Base-by-base conservation (phyloP, 2,888 invertebrate genomes). In the Fabriciana adippe region DNA sequence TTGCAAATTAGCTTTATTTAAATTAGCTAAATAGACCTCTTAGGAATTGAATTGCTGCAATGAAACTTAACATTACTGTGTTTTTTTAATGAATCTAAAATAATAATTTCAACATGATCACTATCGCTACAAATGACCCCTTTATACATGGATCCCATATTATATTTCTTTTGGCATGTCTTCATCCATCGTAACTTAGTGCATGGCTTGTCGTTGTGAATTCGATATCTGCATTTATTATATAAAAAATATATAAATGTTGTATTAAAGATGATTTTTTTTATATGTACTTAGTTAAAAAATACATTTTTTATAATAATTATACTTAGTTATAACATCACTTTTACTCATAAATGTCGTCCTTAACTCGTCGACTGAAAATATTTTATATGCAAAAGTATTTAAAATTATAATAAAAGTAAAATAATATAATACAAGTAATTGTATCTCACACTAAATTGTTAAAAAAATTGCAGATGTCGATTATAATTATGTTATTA, bases 181-280 rank as follows among this genome's bases (percentile, higher is more conserved):
- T 67, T 72, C 70, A 72, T 70, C 61, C 71, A 66, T 67, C 50
- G 65, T 68, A 68, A 51, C 47, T 60, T 65, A 70, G 64, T 70
- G 72, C 71, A 72, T 70, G 72, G 66, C 71, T 72, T 71, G 61
- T 65, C 57, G 41, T 16, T 59, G 64, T 69, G 53, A 16, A n/a
- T 53, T 54, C 67, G 59, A 51, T 67, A 63, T 67, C 71, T 72
- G 70, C 71, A 71, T 68, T 47, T 50, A 47, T 4, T 35, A 16
- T n/a, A 21, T 48, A 47, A 41, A 45, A 41, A n/a, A 21, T 8
- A 16, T 56, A 21, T 31, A 21, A 26, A 26, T 21, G 16, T 47
- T 47, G 35, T 45, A 14, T n/a, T 55, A 53, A 47, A 15, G 41
- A 47, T 62, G 18, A 41, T 35, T 11, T 18, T n/a, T 18, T 54